A percentile compares a stretch with the other conserved stretches of the same genome.
Evolutionary conservation across 2,113 vertebrate species (phyloP).

Genomic region (Otis tarda): DNA sequence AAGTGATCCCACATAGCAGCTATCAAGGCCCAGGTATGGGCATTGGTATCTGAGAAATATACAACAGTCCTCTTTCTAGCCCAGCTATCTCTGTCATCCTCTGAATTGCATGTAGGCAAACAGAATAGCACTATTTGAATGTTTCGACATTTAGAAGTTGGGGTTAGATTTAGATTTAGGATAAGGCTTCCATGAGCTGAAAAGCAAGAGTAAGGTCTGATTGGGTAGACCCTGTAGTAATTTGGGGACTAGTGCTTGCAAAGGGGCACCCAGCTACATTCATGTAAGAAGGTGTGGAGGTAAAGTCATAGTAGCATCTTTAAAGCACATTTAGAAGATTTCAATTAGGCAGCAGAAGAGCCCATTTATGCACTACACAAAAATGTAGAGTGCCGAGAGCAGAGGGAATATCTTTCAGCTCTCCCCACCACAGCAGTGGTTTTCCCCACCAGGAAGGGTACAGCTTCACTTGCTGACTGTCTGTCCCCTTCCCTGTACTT

Average conservation of each 20-base stretch:
- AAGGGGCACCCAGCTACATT: background rate
- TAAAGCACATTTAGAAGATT: background rate
- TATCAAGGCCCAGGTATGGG: background rate
- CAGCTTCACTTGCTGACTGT: background rate
- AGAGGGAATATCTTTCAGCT: background rate
- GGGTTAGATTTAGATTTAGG: background rate
- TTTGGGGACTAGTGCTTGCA: background rate
- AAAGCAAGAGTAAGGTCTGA: background rate
- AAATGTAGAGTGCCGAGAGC: background rate
- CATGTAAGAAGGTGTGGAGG: background rate
- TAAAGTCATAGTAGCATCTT: background rate
- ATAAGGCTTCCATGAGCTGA: background rate
- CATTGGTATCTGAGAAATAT: background rate
- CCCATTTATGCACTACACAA: background rate
- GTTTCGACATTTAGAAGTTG: background rate
- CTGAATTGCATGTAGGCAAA: background rate
- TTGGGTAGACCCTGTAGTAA: background rate
- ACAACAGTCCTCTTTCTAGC: background rate
- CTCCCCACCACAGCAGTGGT: background rate
- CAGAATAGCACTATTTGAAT: background rate
- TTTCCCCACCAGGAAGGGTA: background rate
- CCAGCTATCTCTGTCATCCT: background rate
- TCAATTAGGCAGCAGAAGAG: background rate
- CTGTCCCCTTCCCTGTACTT: background rate
- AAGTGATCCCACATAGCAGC: background rate